Base-by-base conservation (phyloP, 30 jellyfish, hydroid and myxozoan species). In the Hydractinia symbiolongicarpus region DNA sequence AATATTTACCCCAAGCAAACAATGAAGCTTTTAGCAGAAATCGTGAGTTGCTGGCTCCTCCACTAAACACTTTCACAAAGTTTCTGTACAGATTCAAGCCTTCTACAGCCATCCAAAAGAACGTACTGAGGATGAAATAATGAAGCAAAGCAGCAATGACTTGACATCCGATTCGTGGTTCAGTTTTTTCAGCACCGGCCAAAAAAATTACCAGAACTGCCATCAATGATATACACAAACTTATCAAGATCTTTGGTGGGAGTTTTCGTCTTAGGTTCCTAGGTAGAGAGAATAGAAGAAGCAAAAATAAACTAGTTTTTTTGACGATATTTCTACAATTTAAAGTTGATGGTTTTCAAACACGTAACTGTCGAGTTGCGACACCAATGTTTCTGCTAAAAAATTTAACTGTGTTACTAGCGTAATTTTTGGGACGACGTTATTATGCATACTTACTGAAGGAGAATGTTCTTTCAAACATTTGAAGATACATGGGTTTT, bases 21-120 rank as follows among this genome's bases (percentile, higher is more conserved):
- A 78, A 9, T 72, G 82, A 76, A 53, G 21, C 17, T 5, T 76
- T 76, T 5, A 76, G 4, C 74, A 76, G 17, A 54, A 76, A 76
- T 76, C 50, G 52, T 19, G 77, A 53, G 74, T 44, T 53, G 77
- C 84, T 56, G 19, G 77, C 74, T 53, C 54, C 21, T 8, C 74
- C 77, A 56, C 84, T 55, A 44, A 86, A 55, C 20, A 91, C 89
- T 30, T 61, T 84, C 50, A 90, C 97, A 61, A 90, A 90, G 81
- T 86, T 76, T 20, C 89, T 87, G 66, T 90, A 91, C 53, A 91
- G 81, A 76, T 91, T 91, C 76, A 82, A 89, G 54, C 89, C 96
- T 53, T 88, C 96, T 20, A 88, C 94, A 7, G 94, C 96, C 96
- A 88, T 88, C 96, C 96, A 88, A 55, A 70, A 15, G 79, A 88